Evolutionary conservation across 2,797 vertebrate genomes (phyloP), one percentile per base, ranked within the genome.

Genomic region (Liasis olivaceus): DNA sequence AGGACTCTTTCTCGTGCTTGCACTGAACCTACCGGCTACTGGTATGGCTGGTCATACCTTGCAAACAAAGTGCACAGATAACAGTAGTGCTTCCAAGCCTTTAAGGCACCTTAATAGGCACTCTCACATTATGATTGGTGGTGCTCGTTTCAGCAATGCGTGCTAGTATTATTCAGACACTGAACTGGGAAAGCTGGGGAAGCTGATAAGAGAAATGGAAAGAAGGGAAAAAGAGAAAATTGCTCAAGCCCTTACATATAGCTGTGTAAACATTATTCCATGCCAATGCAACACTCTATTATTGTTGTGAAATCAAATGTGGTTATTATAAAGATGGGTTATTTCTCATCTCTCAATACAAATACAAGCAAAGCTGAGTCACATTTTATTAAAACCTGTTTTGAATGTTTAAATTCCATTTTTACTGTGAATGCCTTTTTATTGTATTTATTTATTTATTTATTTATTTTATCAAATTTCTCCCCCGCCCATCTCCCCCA

Each of bases 361-460:
- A 92, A 95, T 89, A 93, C 31, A 36, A 77, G 81, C 92, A 95
- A 96, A 94, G 8, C 1, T 69, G 54, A 17, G 7, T 58, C 54
- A 31, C 54, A 86, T 59, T 28, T 15, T 86, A 51, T 84, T 12
- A 84, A 36, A 77, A 20, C 7, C 31, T 77, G 9, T 24, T 87
- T 63, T 88, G 62, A 28, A 54, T 20, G 87, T 66, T 51, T 63
- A 42, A 64, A 89, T 51, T 28, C 28, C 14, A 28, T 11, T 64
- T 6, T 54, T 66, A 26, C 26, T 85, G 54, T 15, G 66, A 64
- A 64, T n/a, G 42, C 3, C 7, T 51, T 26, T 51, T 89, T 89
- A 36, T 22, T 81, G 56, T 20, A 60, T 0, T 60, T 15, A 2
- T 86, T 6, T 58, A 13, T 86, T 6, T 58, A 13, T 56, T 20